Conservation (phyloP, 2,888 invertebrate species). For the Coelopa pilipes region DNA sequence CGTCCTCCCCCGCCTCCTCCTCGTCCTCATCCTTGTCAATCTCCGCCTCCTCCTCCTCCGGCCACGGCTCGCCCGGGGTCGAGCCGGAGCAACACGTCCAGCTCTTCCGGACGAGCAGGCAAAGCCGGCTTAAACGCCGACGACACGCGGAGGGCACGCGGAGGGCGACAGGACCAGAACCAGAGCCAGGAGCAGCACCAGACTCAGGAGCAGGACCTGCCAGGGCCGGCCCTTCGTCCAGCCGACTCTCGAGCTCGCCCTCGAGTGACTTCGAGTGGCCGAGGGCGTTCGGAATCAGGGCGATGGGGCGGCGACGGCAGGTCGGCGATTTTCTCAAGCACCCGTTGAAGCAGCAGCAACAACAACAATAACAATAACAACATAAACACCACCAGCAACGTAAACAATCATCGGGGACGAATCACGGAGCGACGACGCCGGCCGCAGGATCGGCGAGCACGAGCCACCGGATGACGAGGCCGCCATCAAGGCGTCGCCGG, state of each 20-base stretch:
- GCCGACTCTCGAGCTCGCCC: not conserved
- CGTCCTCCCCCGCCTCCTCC: too few species aligned
- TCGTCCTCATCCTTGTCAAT: too few species aligned
- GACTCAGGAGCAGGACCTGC: not conserved
- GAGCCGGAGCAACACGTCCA: not conserved
- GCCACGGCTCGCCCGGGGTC: not conserved
- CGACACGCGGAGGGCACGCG: slow-evolving; percentile 7
- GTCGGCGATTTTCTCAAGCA: too few species aligned
- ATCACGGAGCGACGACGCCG: too few species aligned
- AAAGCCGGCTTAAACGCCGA: slow-evolving; percentile 52
- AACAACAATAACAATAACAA: too few species aligned
- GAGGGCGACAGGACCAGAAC: not conserved
- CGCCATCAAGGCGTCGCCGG: slow-evolving; percentile 58
- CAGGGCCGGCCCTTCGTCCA: too few species aligned
- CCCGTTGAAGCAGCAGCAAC: too few species aligned
- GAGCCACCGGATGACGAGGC: slow-evolving; percentile 27
- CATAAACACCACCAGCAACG: not conserved
- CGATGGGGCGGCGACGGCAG: too few species aligned
- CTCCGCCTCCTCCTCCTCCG: not conserved
- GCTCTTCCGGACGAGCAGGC: slow-evolving; percentile 51
- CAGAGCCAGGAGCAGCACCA: not conserved
- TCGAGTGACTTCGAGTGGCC: slow-evolving; percentile 17
- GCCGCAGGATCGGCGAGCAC: not conserved
- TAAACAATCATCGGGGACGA: slow-evolving; percentile 8
- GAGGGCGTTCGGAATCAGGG: slow-evolving; percentile 8